Percentiles rank a stretch among this genome's conserved stretches.
Conservation (phyloP, 92 coral and sea anemone species). For the Porites lobata region DNA sequence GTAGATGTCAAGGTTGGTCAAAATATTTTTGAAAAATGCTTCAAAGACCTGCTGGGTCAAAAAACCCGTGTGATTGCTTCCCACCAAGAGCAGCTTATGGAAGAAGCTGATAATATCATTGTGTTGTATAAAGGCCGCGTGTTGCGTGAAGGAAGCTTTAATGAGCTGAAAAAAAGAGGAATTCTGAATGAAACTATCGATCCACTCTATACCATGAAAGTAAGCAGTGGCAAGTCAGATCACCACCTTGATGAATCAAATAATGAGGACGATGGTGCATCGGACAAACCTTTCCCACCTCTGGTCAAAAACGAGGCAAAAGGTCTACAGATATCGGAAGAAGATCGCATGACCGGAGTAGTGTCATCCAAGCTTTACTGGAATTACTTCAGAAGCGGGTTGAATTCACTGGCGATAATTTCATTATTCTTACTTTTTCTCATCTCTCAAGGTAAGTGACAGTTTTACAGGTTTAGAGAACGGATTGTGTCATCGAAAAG, state of each 20-base stretch:
- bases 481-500: background rate
- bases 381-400: conserved; percentile 6
- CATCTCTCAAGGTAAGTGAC: background rate
- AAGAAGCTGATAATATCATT: background rate
- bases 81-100: background rate
- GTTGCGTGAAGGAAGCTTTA: background rate
- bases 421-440: background rate
- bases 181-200: background rate
- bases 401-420: background rate
- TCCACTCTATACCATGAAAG: background rate
- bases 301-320: too few relatives aligned
- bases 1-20: conserved; percentile 16
- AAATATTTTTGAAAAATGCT: conserved; percentile 1
- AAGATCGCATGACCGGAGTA: background rate
- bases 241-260: too few relatives aligned
- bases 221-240: background rate
- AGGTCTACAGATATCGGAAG: background rate
- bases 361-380: conserved; percentile 8
- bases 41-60: background rate
- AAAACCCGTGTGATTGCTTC: background rate
- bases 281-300: too few relatives aligned
- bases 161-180: background rate
- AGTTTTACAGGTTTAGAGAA: background rate
- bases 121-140: background rate
- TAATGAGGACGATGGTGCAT: background rate